Percentiles rank a stretch among this genome's conserved stretches.
Evolutionary conservation across 2,797 vertebrate genomes (phyloP).

Genomic region (Acipenser transmontanus): DNA sequence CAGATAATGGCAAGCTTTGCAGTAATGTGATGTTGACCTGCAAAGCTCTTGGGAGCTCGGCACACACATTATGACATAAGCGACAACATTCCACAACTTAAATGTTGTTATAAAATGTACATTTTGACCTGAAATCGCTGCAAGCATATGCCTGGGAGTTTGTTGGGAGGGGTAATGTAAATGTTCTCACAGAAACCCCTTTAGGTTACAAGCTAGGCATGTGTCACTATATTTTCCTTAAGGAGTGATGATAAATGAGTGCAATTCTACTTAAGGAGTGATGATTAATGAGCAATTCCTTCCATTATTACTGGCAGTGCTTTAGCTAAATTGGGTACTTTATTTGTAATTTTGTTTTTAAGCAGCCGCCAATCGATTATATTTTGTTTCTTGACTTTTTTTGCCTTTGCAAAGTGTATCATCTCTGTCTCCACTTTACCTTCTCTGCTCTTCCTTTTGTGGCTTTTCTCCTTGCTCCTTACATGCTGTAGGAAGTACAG

Average conservation of each 20-base stretch:
- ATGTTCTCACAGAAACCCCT: too few species aligned
- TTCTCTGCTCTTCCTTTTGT: conserved; percentile 7
- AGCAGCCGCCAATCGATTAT: not conserved
- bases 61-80: not conserved
- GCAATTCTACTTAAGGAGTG: too few species aligned
- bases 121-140: too few species aligned
- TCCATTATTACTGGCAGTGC: not conserved
- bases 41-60: not conserved
- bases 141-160: too few species aligned
- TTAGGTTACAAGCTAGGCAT: too few species aligned
- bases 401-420: not conserved
- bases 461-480: not conserved
- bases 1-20: too few species aligned
- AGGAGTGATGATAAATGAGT: too few species aligned
- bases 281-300: not conserved
- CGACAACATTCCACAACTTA: conserved; percentile 6
- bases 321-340: not conserved
- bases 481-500: conserved; percentile 2
- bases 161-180: too few species aligned
- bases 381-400: conserved; percentile 5
- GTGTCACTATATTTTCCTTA: too few species aligned
- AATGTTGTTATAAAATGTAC: too few species aligned
- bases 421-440: not conserved
- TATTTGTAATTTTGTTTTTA: conserved; percentile 8
- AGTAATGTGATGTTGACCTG: not conserved